Percentiles rank a stretch among this genome's conserved stretches.
Evolutionary conservation across 2,113 vertebrate genomes (phyloP).

Genomic region (Lophura nycthemera): DNA sequence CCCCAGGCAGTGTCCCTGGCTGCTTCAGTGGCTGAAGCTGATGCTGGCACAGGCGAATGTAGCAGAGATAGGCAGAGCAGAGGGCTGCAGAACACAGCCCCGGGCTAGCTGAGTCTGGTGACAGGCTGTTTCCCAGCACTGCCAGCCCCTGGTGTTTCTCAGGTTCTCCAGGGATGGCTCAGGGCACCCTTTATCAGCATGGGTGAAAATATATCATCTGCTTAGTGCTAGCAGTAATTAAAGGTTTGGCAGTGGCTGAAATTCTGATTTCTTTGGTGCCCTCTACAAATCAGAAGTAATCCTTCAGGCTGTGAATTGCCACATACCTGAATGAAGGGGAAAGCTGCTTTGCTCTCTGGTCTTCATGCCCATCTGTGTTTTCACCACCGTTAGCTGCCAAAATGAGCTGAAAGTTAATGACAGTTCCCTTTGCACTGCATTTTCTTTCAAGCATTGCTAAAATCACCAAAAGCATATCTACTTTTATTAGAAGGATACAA

Average conservation of each 20-base stretch:
- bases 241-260: not conserved
- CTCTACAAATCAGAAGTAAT: not conserved
- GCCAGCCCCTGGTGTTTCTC: not conserved
- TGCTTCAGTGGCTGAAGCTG: not conserved
- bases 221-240: not conserved
- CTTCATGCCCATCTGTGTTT: constrained; percentile 33
- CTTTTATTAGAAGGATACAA: not conserved
- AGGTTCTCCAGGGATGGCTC: not conserved
- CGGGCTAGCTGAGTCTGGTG: rapidly evolving
- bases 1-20: not conserved
- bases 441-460: constrained; percentile 16
- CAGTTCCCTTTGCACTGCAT: constrained; percentile 49
- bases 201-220: not conserved
- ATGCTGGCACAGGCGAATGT: not conserved
- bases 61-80: not conserved
- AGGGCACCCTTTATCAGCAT: not conserved
- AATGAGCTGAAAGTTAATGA: constrained; percentile 44
- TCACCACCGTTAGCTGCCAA: not conserved
- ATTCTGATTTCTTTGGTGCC: not conserved
- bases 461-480: not conserved
- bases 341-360: not conserved
- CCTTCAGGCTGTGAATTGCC: constrained; percentile 13
- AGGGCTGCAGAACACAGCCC: not conserved
- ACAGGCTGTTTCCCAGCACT: not conserved
- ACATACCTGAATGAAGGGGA: constrained; percentile 42